Evolutionary conservation across 2,797 vertebrate species (phyloP).

Genomic region (Tolypeutes matacus): DNA sequence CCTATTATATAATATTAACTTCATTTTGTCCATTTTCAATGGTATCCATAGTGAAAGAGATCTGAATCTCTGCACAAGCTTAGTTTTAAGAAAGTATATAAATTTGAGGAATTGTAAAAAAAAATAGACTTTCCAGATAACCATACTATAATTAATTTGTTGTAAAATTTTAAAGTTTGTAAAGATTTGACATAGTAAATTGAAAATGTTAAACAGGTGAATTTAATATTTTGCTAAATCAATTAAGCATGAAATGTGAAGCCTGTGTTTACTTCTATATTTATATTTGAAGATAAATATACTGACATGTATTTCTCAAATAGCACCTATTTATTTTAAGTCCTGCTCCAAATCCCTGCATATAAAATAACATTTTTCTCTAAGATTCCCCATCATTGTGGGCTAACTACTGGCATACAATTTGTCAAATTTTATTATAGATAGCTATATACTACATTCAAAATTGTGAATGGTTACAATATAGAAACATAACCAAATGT

Average conservation of each 20-base stretch:
- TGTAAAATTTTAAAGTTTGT: slow-evolving; percentile 56
- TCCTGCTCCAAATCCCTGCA: background rate
- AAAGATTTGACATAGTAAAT: slow-evolving; percentile 62
- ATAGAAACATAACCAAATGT: background rate
- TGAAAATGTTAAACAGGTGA: slow-evolving; percentile 49
- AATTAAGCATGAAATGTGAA: slow-evolving; percentile 68
- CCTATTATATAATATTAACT: background rate
- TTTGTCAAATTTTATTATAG: background rate
- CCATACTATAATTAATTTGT: background rate
- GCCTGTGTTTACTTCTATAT: background rate
- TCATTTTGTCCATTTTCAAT: background rate
- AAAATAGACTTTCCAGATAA: background rate
- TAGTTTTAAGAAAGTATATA: background rate
- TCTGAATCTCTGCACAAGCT: background rate
- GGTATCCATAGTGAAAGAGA: background rate
- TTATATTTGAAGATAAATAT: background rate
- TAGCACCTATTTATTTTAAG: background rate
- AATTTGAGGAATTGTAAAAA: background rate
- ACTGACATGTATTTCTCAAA: background rate
- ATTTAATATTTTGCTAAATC: slow-evolving; percentile 67
- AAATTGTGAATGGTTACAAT: background rate
- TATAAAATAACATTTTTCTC: background rate
- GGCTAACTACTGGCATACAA: background rate
- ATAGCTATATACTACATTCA: background rate
- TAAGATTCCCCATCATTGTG: background rate